Conservation (phyloP, 2,113 vertebrate species). For the Rhodinocichla rosea region DNA sequence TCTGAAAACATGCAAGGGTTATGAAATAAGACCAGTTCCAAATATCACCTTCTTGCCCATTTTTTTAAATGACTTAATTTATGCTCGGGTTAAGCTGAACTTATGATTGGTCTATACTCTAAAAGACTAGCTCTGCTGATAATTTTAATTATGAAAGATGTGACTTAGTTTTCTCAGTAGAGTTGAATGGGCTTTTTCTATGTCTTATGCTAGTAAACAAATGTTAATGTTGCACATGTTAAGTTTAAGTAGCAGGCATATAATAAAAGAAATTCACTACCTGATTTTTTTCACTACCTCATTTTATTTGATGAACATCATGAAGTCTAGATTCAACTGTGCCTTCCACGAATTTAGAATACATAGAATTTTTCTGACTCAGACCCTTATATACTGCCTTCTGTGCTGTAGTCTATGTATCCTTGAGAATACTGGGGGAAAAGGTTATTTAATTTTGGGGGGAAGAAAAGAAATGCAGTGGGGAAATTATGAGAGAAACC, state of each 20-base stretch:
- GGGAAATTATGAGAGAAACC: neutral
- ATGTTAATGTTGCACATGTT: neutral
- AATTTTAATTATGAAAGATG: neutral
- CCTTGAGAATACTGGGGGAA: neutral
- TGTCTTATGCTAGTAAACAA: neutral
- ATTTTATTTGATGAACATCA: neutral
- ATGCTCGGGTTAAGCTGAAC: neutral
- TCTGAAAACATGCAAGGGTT: neutral
- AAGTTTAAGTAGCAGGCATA: neutral
- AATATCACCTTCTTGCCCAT: neutral
- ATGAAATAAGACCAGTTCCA: neutral
- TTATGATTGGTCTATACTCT: neutral
- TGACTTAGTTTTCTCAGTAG: neutral
- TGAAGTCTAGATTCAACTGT: neutral
- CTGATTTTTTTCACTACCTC: neutral
- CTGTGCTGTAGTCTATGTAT: neutral
- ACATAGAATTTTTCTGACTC: neutral
- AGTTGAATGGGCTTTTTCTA: neutral
- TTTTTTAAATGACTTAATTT: neutral
- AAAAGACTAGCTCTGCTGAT: neutral
- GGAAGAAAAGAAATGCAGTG: neutral
- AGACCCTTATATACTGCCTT: neutral
- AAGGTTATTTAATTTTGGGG: neutral
- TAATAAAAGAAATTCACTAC: neutral
- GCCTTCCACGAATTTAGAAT: neutral